Evolutionary conservation across 2,888 invertebrate genomes (phyloP).

Genomic region (Apoda limacodes): DNA sequence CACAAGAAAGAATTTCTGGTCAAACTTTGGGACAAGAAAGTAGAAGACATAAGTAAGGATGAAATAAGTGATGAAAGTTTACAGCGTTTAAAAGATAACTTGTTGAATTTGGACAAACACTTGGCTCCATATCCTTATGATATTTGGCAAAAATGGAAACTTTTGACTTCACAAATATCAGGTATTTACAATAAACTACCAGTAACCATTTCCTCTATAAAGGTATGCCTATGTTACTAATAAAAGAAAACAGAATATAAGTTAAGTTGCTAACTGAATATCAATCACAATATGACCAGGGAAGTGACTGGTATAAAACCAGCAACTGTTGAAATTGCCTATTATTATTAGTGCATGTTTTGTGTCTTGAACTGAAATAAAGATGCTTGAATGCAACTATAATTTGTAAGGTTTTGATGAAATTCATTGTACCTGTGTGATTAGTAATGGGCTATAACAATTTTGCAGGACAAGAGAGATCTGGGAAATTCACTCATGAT

Average conservation of each 20-base stretch:
- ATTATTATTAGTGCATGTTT: constrained; percentile 1
- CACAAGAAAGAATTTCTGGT: constrained; percentile 85
- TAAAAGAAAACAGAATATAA: too few relatives aligned
- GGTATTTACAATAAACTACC: constrained; percentile 35
- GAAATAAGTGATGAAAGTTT: constrained; percentile 75
- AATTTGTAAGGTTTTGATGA: too few relatives aligned
- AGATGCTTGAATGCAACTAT: too few relatives aligned
- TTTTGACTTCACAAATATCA: constrained; percentile 76
- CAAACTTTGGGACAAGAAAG: constrained; percentile 84
- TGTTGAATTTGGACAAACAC: constrained; percentile 79
- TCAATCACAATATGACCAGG: neutral
- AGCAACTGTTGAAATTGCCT: neutral
- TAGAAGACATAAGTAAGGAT: constrained; percentile 79
- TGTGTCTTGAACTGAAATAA: neutral
- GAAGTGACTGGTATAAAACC: neutral
- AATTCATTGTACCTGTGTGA: too few relatives aligned
- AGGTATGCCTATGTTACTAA: too few relatives aligned
- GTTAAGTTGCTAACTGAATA: too few relatives aligned
- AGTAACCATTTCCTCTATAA: too few relatives aligned
- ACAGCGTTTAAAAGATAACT: constrained; percentile 74
- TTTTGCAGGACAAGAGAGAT: too few relatives aligned
- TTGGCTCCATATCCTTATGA: constrained; percentile 95
- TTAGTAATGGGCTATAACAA: too few relatives aligned
- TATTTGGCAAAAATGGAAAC: constrained; percentile 87
- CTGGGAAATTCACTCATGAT: too few relatives aligned